Evolutionary conservation across 2,113 vertebrate species (phyloP).

Genomic region (Rissa tridactyla): DNA sequence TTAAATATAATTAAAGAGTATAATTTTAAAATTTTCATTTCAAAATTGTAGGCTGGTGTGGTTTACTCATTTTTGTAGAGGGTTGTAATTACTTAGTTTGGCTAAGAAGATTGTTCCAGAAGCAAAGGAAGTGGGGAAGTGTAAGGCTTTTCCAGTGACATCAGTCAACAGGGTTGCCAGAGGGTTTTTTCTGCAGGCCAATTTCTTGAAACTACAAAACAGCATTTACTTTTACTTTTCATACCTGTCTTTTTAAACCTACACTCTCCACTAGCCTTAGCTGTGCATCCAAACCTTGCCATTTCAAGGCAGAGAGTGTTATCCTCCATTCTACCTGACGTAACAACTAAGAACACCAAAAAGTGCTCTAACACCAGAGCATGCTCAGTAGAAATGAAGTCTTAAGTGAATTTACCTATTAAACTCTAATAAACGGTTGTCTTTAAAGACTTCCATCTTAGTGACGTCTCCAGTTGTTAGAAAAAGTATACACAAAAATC

Average conservation of each 20-base stretch:
- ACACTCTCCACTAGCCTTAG: not conserved
- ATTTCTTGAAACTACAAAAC: not conserved
- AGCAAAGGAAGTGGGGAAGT: not conserved
- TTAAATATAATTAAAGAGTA: not conserved
- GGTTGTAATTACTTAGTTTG: not conserved
- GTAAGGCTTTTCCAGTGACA: not conserved
- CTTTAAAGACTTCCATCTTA: not conserved
- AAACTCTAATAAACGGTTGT: not conserved
- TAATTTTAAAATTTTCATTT: not conserved
- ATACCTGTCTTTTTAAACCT: not conserved
- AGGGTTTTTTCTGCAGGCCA: not conserved
- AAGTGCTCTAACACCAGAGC: not conserved
- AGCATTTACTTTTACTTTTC: not conserved
- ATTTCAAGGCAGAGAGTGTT: not conserved
- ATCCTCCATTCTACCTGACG: not conserved
- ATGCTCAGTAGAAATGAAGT: not conserved
- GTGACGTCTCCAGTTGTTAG: not conserved
- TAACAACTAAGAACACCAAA: not conserved
- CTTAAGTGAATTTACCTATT: not conserved
- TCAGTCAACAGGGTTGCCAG: accelerated
- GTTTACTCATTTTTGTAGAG: not conserved
- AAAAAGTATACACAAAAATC: not conserved
- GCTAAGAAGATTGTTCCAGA: not conserved
- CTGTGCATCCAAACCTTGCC: not conserved
- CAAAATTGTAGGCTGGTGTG: not conserved